Evolutionary conservation across 2,797 vertebrate species (phyloP), one percentile per base, ranked within the genome.

Genomic region (Ispidina picta): DNA sequence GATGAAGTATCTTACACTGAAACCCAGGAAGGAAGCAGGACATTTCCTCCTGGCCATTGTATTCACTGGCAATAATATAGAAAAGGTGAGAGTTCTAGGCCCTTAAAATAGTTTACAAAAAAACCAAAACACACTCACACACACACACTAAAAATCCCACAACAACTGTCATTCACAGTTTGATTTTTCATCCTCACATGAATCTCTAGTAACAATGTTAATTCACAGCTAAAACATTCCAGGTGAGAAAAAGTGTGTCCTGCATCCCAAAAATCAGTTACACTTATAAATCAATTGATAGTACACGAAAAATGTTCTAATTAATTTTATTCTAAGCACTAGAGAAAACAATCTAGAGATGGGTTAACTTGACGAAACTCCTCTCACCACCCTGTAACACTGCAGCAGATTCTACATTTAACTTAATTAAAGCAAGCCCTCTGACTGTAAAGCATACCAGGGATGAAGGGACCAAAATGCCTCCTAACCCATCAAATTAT

Each of bases 381-480:
- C 37, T 80, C 63, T 28, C 25, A 5, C 0, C 58, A 72, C 51
- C 29, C 60, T 43, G 48, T 26, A 93, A 55, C 44, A 33, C 29
- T 35, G 66, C 81, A 84, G 65, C 2, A 64, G 28, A 12, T 4
- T 51, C 41, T 22, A 43, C 82, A 75, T 74, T 87, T 75, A 86
- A 86, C 33, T 72, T 86, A 72, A 90, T 89, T 87, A 88, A 89
- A 94, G 56, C 63, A 92, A 93, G 73, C 31, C 49, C 58, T 60
- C 83, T 64, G 51, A 46, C n/a, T 59, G 20, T 20, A 95, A 72
- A 86, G 77, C 41, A 59, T 5, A 22, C 60, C 9, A 16, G 7
- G 48, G 63, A 75, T 69, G 44, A 70, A 92, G 86, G 52, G 37
- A 73, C 44, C 48, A 83, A 85, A 89, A 37, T 72, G 62, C 39